Evolutionary conservation across 1,140 invertebrate species (phyloP).

Genomic region (Drosophila equinoxialis): DNA sequence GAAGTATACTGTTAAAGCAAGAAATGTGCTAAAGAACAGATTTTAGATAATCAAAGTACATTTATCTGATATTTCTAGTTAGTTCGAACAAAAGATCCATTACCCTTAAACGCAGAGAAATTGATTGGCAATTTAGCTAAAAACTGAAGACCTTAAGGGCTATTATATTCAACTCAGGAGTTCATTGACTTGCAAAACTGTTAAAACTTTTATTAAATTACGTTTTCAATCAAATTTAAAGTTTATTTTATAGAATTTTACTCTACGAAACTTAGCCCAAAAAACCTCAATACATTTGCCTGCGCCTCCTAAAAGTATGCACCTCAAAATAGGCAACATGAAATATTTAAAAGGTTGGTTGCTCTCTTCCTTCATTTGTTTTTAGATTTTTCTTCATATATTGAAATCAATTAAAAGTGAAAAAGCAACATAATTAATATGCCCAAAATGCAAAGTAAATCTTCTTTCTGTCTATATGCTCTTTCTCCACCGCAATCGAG

Average conservation of each 20-base stretch:
- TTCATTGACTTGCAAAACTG: no score
- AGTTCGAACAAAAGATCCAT: no score
- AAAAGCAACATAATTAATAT: constrained; percentile 6
- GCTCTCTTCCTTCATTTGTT: no score
- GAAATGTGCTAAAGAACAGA: no score
- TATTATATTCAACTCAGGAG: no score
- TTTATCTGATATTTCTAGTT: no score
- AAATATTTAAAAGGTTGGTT: constrained; percentile 8
- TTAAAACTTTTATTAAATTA: background rate
- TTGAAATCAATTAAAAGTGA: constrained; percentile 16
- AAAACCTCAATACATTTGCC: background rate
- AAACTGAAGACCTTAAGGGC: no score
- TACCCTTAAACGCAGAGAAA: no score
- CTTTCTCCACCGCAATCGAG: background rate
- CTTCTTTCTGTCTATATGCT: background rate
- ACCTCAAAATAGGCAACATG: background rate
- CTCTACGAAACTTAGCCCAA: background rate
- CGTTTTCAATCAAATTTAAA: background rate
- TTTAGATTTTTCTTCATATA: background rate
- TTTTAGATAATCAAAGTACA: no score
- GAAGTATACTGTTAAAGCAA: no score
- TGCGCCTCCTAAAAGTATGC: constrained; percentile 60
- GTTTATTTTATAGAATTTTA: background rate
- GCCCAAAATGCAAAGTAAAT: background rate
- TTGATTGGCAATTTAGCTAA: no score